Evolutionary conservation across 2,113 vertebrate species (phyloP).

Genomic region (Callipepla squamata): DNA sequence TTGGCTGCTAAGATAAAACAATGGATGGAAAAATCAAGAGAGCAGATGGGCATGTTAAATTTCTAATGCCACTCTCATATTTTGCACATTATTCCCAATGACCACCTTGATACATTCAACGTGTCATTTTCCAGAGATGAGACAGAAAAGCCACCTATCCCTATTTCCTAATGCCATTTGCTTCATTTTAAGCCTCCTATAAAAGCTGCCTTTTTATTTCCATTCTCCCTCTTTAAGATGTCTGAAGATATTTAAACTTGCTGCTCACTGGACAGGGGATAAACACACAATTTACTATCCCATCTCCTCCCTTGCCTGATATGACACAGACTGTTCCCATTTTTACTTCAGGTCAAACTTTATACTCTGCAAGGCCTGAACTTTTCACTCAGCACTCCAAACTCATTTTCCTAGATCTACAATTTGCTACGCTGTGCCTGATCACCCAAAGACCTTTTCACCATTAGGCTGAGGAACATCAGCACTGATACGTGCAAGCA

Average conservation of each 20-base stretch:
- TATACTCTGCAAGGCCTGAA: background rate
- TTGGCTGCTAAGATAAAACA: background rate
- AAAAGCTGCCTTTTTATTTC: conserved; percentile 48
- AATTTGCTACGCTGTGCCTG: fast-evolving
- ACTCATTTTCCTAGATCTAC: background rate
- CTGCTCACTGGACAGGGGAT: conserved; percentile 9
- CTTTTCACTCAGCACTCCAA: background rate
- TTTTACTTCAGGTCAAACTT: conserved; percentile 19
- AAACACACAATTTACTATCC: conserved; percentile 32
- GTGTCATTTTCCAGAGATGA: background rate
- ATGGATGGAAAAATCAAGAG: background rate
- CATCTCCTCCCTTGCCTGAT: background rate
- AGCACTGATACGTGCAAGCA: fast-evolving
- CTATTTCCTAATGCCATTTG: conserved; percentile 4
- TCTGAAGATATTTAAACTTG: conserved; percentile 19
- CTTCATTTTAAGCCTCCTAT: background rate
- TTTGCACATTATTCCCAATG: conserved; percentile 14
- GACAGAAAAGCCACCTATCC: conserved; percentile 12
- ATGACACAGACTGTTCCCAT: background rate
- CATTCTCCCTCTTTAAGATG: conserved; percentile 25
- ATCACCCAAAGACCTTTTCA: background rate
- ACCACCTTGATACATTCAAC: background rate
- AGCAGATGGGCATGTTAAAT: background rate
- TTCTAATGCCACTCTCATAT: background rate
- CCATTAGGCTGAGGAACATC: background rate